Evolutionary conservation across 2,797 vertebrate genomes (phyloP), one percentile per base, ranked within the genome.

Genomic region (Ambastaia sidthimunki): DNA sequence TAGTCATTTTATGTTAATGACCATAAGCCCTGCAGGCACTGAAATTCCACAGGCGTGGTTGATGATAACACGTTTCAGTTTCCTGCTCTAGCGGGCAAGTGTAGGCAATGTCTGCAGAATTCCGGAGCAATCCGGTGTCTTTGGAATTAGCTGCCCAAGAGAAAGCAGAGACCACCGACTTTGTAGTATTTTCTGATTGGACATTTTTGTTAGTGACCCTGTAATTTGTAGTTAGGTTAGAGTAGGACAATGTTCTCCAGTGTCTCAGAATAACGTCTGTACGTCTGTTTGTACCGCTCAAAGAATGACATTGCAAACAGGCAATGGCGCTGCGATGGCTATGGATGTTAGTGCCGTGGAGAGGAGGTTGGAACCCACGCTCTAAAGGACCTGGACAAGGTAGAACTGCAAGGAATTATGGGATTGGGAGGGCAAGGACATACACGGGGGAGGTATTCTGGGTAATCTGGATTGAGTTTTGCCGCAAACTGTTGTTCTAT

Each of bases 241-340:
- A 7, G 48, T 52, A 54, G 60, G 37, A 55, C 19, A 34, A 74
- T 52, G 16, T 18, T 18, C 50, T 52, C 4, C 5, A n/a, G 19
- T 44, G 23, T 71, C 50, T 15, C 31, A 74, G 44, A 63, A 70
- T 80, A 73, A 83, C 68, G 65, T 73, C 59, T 77, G 19, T 59
- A 74, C 31, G 19, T 34, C 57, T 80, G 65, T 82, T 82, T 85
- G 68, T 84, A 52, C 68, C 71, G 60, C 60, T 79, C 52, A 28
- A 85, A 89, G 86, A 83, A 87, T 89, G 87, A 85, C 83, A 78
- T 79, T 83, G 82, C 73, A 80, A 67, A 71, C 78, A 82, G 85
- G 87, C 78, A 84, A 88, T 86, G 87, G 87, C 87, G 23, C 80
- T 73, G 71, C 89, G 82, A 86, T 87, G 87, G 85, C 83, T 88